These are phyloP conservation scores for Pteropus alecto DNA, from an alignment of 2,113 vertebrate genomes.

Conservation along the genomic window DNA sequence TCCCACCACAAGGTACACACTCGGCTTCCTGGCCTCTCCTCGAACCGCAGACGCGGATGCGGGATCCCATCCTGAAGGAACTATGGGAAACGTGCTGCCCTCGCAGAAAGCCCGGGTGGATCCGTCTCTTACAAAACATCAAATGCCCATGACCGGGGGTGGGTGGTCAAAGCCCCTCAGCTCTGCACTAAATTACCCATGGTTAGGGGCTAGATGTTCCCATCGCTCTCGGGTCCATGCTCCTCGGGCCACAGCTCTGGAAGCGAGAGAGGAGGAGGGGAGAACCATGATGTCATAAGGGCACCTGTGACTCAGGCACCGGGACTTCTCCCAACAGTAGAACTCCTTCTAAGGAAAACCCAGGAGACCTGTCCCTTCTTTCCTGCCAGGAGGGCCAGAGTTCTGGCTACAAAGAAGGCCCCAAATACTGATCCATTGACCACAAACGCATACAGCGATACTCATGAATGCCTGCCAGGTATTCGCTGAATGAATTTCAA, in stretches of 20 bases:
- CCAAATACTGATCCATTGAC: neutral
- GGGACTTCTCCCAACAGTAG: neutral
- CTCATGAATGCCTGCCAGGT: neutral
- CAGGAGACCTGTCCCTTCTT: neutral
- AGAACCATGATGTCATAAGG: slow-evolving; percentile 54
- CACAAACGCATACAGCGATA: neutral
- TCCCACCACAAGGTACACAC: neutral
- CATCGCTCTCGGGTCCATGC: slow-evolving; percentile 31
- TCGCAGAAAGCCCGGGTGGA: neutral
- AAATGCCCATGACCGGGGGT: neutral
- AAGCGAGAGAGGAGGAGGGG: neutral
- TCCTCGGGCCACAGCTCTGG: neutral
- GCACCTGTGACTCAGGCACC: slow-evolving; percentile 15
- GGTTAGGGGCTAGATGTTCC: slow-evolving; percentile 44
- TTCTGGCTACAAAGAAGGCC: neutral
- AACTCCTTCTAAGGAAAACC: neutral
- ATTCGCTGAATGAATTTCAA: neutral
- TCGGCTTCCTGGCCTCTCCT: neutral
- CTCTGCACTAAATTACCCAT: slow-evolving; percentile 40
- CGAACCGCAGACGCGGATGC: neutral
- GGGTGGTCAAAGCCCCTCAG: neutral
- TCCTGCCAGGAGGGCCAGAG: neutral
- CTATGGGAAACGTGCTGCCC: neutral
- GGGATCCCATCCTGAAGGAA: neutral
- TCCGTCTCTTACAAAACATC: neutral